These are phyloP conservation scores for Crossocerus cetratus DNA, from an alignment of 2,888 invertebrate genomes.

Conservation along the genomic window DNA sequence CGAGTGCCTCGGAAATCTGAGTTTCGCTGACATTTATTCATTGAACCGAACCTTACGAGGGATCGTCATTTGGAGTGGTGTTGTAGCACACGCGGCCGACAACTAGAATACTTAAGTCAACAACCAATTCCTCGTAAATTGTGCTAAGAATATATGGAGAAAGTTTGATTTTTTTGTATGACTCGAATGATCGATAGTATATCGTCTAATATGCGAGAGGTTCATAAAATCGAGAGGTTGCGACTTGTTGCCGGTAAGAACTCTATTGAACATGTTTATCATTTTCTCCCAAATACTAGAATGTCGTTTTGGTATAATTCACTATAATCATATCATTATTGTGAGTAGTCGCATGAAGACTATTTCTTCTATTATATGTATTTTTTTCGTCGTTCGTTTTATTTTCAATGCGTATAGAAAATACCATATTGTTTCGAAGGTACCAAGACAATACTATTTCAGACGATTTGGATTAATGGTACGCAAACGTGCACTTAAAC, in stretches of 20 bases:
- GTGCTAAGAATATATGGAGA: neutral
- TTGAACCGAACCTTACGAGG: no score
- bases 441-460: conserved; percentile 32
- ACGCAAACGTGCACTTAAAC: conserved; percentile 41
- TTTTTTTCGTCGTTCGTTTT: neutral
- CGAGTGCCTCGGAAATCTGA: no score
- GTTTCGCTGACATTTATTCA: no score
- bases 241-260: conserved; percentile 4
- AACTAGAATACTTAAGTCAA: neutral
- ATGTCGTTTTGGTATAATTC: no score
- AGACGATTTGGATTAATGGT: conserved; percentile 23
- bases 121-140: neutral
- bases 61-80: neutral
- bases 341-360: neutral
- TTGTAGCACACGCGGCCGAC: neutral
- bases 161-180: neutral
- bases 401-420: no score
- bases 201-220: neutral
- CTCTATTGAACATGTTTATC: neutral
- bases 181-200: neutral
- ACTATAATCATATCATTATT: no score
- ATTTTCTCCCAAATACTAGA: neutral
- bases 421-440: no score
- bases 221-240: neutral
- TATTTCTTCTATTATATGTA: conserved; percentile 1